phyloP scores from a whole-genome alignment of 2,888 invertebrate genomes.

The Lysandra bellargus region DNA sequence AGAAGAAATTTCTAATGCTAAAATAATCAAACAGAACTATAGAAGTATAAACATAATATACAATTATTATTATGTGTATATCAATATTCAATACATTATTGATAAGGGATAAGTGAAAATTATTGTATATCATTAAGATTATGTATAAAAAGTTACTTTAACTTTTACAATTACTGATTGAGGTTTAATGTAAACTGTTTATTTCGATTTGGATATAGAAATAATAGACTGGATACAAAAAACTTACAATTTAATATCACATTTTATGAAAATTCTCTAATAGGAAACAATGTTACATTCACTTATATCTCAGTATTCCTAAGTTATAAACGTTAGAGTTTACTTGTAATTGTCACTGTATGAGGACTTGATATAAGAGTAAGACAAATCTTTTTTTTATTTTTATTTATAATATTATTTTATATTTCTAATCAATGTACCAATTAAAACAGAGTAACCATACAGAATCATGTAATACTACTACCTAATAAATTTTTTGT shows the following conservation, averaged over 20 bases:
- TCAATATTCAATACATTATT: neutral
- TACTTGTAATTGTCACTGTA: neutral
- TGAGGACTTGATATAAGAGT: neutral
- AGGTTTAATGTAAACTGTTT: constrained; percentile 23
- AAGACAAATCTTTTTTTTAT: neutral
- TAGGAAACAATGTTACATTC: neutral
- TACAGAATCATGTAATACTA: neutral
- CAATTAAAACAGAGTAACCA: neutral
- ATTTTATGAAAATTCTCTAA: constrained; percentile 33
- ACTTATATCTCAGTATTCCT: neutral
- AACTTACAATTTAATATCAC: constrained; percentile 38
- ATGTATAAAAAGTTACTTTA: neutral
- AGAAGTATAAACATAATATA: neutral
- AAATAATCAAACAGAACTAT: neutral
- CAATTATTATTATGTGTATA: neutral
- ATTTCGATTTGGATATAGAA: neutral
- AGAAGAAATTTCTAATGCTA: neutral
- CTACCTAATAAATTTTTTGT: neutral
- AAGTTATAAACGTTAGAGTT: neutral
- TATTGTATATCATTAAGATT: neutral
- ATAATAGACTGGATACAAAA: constrained; percentile 16
- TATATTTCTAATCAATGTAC: neutral
- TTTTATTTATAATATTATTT: neutral
- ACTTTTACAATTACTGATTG: constrained; percentile 26
- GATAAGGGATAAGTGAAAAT: neutral